A percentile compares a stretch with the other conserved stretches of the same genome.
These are phyloP conservation scores for Cloeon dipterum DNA, from an alignment of 2,888 invertebrate species.

Conservation along the genomic window DNA sequence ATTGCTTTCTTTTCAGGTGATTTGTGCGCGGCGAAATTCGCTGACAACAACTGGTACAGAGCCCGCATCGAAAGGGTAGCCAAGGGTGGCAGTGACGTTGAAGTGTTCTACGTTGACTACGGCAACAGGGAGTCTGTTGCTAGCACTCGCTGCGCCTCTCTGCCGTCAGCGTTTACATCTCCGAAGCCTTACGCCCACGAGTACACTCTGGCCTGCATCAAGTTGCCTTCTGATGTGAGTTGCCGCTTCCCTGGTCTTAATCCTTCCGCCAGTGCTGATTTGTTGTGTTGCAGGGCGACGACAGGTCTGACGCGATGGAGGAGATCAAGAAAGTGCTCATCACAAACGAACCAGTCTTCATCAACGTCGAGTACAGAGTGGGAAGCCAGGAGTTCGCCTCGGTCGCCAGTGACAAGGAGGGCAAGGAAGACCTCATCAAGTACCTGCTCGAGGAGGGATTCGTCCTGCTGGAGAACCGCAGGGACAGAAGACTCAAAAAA, in stretches of 20 bases:
- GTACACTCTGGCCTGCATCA: conserved; percentile 61
- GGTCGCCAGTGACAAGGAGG: background rate
- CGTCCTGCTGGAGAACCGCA: conserved; percentile 53
- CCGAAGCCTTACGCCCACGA: conserved; percentile 71
- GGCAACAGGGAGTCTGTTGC: conserved; percentile 73
- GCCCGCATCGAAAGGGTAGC: conserved; percentile 57
- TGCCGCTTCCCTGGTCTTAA: too few species aligned
- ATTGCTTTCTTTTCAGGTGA: conserved; percentile 27
- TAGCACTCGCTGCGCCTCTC: conserved; percentile 47
- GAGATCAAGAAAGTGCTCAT: conserved; percentile 30
- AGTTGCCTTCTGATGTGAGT: conserved; percentile 62
- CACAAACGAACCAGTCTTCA: conserved; percentile 49
- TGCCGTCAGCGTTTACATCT: conserved; percentile 52
- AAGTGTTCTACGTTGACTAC: conserved; percentile 83
- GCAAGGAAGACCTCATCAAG: conserved; percentile 40
- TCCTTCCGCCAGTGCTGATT: too few species aligned
- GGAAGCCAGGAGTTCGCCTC: conserved; percentile 12
- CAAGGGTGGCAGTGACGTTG: conserved; percentile 42
- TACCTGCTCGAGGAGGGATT: conserved; percentile 68
- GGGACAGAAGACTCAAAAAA: conserved; percentile 58
- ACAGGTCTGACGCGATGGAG: conserved; percentile 46
- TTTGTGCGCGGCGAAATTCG: conserved; percentile 76
- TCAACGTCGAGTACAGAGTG: conserved; percentile 62
- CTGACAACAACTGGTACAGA: conserved; percentile 81
- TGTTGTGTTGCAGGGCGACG: conserved; percentile 34